These are phyloP conservation scores for Rachycentron canadum DNA, from an alignment of 2,797 vertebrate species.

Conservation along the genomic window DNA sequence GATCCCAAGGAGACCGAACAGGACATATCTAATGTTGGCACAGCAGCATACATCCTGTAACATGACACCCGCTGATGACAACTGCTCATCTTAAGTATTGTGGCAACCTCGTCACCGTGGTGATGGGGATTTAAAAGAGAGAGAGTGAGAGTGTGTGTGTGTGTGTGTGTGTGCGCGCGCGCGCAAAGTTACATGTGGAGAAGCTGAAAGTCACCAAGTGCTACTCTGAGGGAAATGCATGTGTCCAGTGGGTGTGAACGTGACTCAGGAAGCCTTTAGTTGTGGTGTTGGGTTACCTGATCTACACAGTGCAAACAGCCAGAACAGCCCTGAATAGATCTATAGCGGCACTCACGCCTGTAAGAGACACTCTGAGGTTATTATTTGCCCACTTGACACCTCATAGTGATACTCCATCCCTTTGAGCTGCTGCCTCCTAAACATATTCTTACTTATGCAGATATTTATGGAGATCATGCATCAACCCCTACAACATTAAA, in stretches of 20 bases:
- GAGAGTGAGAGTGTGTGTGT: constrained; percentile 11
- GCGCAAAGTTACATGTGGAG: constrained; percentile 18
- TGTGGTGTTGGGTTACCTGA: constrained; percentile 69
- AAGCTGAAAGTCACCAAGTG: constrained; percentile 49
- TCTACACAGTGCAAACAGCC: constrained; percentile 61
- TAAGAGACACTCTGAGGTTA: constrained; percentile 65
- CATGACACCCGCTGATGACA: constrained; percentile 71
- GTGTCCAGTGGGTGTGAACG: constrained; percentile 46
- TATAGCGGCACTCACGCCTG: constrained; percentile 62
- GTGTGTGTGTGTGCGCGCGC: not conserved
- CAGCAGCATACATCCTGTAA: constrained; percentile 69
- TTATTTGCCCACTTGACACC: constrained; percentile 73
- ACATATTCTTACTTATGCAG: constrained; percentile 43
- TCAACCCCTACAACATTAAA: constrained; percentile 30
- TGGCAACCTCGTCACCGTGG: constrained; percentile 69
- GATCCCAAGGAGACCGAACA: constrained; percentile 47
- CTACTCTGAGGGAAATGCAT: constrained; percentile 44
- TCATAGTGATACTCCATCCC: constrained; percentile 50
- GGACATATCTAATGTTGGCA: constrained; percentile 47
- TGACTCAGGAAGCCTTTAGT: constrained; percentile 80
- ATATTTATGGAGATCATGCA: constrained; percentile 52
- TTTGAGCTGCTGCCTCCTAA: constrained; percentile 30
- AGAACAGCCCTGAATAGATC: constrained; percentile 70
- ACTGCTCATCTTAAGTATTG: constrained; percentile 77
- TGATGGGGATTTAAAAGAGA: constrained; percentile 60